Percentiles rank a stretch among this genome's conserved stretches.
These are phyloP conservation scores for Bos indicus DNA, from an alignment of 2,113 vertebrate genomes.

Conservation along the genomic window DNA sequence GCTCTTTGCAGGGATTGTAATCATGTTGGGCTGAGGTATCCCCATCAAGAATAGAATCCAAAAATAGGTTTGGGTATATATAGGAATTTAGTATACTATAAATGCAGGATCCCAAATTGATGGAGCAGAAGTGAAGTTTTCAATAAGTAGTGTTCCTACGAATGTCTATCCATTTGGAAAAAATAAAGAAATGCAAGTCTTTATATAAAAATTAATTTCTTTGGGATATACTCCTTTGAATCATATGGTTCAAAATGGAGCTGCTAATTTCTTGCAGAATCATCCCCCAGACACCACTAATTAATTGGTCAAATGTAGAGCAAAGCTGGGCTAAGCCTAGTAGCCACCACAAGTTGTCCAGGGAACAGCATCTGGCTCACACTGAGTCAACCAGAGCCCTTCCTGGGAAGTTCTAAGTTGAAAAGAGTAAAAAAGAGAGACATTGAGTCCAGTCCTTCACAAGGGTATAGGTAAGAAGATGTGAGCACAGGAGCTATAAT, in stretches of 20 bases:
- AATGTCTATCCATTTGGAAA: not conserved
- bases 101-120: not conserved
- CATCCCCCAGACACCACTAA: not conserved
- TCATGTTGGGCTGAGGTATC: not conserved
- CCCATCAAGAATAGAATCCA: not conserved
- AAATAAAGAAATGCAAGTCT: not conserved
- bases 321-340: not conserved
- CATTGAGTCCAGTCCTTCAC: not conserved
- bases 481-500: not conserved
- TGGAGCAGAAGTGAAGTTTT: not conserved
- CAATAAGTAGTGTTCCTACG: not conserved
- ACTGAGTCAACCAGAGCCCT: not conserved
- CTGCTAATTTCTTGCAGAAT: not conserved
- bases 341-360: not conserved
- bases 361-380: not conserved
- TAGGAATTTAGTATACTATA: not conserved
- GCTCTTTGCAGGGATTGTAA: not conserved
- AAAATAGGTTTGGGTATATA: not conserved
- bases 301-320: not conserved
- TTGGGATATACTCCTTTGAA: not conserved
- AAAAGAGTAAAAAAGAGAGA: not conserved
- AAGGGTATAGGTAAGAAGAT: not conserved
- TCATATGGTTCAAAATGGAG: not conserved
- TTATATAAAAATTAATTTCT: not conserved
- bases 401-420: not conserved